Percentiles rank a stretch among this genome's conserved stretches.
phyloP scores from a whole-genome alignment of 2,797 vertebrate genomes.

The Coranthus polyacanthus region DNA sequence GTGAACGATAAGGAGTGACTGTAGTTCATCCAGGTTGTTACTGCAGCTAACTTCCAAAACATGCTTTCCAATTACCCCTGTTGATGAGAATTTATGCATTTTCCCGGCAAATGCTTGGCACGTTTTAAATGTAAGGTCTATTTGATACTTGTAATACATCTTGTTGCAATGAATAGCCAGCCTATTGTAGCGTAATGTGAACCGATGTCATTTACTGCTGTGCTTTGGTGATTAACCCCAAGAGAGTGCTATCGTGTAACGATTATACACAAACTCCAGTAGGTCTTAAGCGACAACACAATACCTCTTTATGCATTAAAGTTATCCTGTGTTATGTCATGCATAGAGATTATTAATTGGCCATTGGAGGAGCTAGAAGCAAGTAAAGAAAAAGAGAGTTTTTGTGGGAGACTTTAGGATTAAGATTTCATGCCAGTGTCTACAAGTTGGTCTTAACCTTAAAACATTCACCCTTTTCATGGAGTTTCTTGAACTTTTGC shows the following conservation, averaged over 20 bases:
- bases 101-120: conserved; percentile 33
- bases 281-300: conserved; percentile 35
- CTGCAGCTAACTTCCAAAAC: conserved; percentile 22
- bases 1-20: conserved; percentile 41
- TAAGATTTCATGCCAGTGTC: conserved; percentile 34
- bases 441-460: conserved; percentile 16
- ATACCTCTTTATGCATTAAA: conserved; percentile 40
- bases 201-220: conserved; percentile 35
- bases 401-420: conserved; percentile 23
- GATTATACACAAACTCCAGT: conserved; percentile 30
- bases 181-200: conserved; percentile 39
- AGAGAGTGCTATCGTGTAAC: conserved; percentile 46
- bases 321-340: conserved; percentile 37
- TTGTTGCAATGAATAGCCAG: conserved; percentile 36
- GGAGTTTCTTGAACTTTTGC: too few species aligned
- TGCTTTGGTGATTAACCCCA: conserved; percentile 44
- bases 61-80: conserved; percentile 32
- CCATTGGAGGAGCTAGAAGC: conserved; percentile 3
- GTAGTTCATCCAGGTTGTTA: conserved; percentile 30
- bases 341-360: conserved; percentile 40
- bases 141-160: conserved; percentile 27
- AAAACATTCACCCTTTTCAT: too few species aligned
- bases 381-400: conserved; percentile 7
- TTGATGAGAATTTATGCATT: conserved; percentile 42
- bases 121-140: conserved; percentile 18